Evolutionary conservation across 2,113 vertebrate species (phyloP), one percentile per base, ranked within the genome.

Genomic region (Anhinga rufa): DNA sequence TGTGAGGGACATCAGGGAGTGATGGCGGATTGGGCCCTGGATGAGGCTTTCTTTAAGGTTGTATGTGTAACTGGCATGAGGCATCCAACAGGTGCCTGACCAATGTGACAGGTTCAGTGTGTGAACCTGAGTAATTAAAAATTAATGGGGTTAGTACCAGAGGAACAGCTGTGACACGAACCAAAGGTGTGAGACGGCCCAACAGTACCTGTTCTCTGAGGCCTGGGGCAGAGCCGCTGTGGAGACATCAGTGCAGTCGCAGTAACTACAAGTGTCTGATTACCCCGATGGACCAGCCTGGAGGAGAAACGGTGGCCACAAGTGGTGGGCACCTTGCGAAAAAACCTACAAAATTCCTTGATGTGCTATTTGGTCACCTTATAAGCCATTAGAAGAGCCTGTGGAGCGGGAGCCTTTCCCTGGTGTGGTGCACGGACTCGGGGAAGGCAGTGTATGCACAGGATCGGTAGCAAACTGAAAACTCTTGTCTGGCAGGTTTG

Each of bases 401-500:
- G 28, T 32, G 40, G 32, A 85, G 24, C 2, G 4, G 20, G 64
- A 76, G 25, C 9, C 40, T 32, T 51, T 66, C 12, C 9, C 22
- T 31, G 17, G 7, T 62, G 22, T 16, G 34, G 24, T 21, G 6
- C 2, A 0, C 28, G 65, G 69, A 7, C 44, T 51, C 5, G 2
- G 22, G 31, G 12, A 46, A 17, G 17, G 58, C n/a, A 28, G 24
- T 5, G 14, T 6, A 5, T 28, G 24, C 14, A 9, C 0, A 2
- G 42, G 34, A 4, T 81, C 10, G 2, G 36, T 7, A 10, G 12
- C 25, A n/a, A 51, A 32, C n/a, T 28, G 3, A 49, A 51, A 24
- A 42, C 25, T 66, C 32, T 26, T 7, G 5, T 20, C 52, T 78
- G 65, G 16, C 57, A 55, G 57, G 31, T 36, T 38, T 80, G 32